Evolutionary conservation across 2,113 vertebrate genomes (phyloP).

Genomic region (Daboia siamensis): DNA sequence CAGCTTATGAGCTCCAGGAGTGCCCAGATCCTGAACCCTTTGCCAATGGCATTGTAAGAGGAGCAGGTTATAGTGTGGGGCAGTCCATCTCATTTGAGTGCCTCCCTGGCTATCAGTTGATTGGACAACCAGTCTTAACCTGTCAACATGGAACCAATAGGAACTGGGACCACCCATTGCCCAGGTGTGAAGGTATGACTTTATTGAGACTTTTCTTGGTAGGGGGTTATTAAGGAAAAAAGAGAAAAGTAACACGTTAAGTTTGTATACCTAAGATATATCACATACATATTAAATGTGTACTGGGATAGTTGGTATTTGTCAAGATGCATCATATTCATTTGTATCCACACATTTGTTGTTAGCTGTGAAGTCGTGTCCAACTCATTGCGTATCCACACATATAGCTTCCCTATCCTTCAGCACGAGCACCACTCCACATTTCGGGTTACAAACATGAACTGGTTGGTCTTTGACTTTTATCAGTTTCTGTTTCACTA

Average conservation of each 20-base stretch:
- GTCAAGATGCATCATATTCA: background rate
- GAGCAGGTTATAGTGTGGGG: conserved; percentile 94
- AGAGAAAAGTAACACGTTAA: background rate
- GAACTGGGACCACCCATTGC: conserved; percentile 93
- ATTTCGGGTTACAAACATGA: background rate
- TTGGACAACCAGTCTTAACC: conserved; percentile 88
- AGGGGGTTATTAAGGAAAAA: background rate
- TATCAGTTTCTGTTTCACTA: background rate
- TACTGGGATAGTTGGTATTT: background rate
- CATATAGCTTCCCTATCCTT: background rate
- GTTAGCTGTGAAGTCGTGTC: too few species aligned
- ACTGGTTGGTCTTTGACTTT: background rate
- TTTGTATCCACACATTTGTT: background rate
- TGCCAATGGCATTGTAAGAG: conserved; percentile 86
- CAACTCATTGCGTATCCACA: too few species aligned
- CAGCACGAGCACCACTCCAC: background rate
- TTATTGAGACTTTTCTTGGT: background rate
- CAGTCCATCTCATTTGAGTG: conserved; percentile 98
- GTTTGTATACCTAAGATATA: background rate
- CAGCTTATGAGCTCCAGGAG: conserved; percentile 95
- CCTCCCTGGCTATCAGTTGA: conserved; percentile 87
- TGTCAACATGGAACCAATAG: conserved; percentile 94
- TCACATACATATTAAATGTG: background rate
- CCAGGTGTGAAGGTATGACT: conserved; percentile 92
- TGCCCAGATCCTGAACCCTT: conserved; percentile 96